These are phyloP conservation scores for Mormyrus proboscirostris DNA, from an alignment of 2,797 vertebrate genomes.

Conservation along the genomic window DNA sequence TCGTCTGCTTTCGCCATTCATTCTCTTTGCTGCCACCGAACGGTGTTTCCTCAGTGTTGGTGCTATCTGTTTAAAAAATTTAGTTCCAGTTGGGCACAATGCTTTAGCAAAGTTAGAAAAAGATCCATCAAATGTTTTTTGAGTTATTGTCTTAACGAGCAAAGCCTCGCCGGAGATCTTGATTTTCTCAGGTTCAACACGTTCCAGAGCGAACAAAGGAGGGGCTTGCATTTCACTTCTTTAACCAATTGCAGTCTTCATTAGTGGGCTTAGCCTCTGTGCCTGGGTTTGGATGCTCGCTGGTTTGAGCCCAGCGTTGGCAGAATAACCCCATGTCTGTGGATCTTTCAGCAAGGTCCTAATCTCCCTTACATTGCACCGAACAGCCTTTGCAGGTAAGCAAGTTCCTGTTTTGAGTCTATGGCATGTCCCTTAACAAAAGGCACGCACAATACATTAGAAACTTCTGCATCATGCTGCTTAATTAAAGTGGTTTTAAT, in stretches of 20 bases:
- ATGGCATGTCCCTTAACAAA: neutral
- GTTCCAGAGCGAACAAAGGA: neutral
- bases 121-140: too few species aligned
- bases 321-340: too few species aligned
- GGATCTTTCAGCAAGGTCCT: neutral
- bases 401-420: neutral
- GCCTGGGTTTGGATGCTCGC: neutral
- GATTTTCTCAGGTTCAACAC: neutral
- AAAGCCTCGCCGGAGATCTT: neutral
- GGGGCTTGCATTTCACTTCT: neutral
- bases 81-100: too few species aligned
- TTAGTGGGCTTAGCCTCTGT: neutral
- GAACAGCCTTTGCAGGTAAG: neutral
- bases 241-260: neutral
- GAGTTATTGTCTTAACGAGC: too few species aligned
- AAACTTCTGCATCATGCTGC: neutral
- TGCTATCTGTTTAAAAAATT: too few species aligned
- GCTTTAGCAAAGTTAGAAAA: too few species aligned
- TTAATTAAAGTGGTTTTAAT: neutral
- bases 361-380: neutral
- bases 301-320: too few species aligned
- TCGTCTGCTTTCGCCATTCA: too few species aligned
- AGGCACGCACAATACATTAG: neutral
- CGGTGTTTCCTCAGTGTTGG: too few species aligned
- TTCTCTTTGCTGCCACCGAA: too few species aligned